Base-by-base conservation (phyloP, 92 coral and sea anemone species). In the Epizoanthus ramosus region DNA sequence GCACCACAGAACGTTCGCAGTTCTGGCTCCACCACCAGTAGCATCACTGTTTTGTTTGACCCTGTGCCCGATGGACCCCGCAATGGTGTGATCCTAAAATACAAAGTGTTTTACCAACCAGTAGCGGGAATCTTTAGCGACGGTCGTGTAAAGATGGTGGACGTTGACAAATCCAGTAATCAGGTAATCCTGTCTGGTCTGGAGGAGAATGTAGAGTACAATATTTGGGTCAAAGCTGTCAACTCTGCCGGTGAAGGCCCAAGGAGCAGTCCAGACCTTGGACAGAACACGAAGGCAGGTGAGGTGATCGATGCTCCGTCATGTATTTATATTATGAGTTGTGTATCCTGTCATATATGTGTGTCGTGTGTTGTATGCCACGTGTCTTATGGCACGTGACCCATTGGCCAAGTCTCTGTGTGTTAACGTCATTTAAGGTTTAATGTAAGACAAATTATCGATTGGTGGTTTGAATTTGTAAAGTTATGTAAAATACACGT, bases 161-260 rank as follows among this genome's bases (percentile, higher is more conserved):
- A 72, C 13, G 35, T 72, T 72, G 10, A 7, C 18, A 72, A 47
- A 47, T 50, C 77, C 13, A 72, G 77, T 50, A 43, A 31, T 16
- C 22, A 15, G 14, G n/a, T 72, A 3, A 22, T 24, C 13, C 19
- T 72, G 60, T 50, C 39, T n/a, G 77, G 60, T n/a, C 77, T 72
- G 47, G 25, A 72, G 57, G 77, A 72, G 12, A 43, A 50, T 18
- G 33, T 43, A 6, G 18, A 19, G 16, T 72, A 72, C 23, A 35
- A 33, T 72, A 52, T 72, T 19, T 72, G 77, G 60, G 39, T 72
- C 57, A 72, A 57, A 47, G 60, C 59, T 2, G 31, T 50, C 21
- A 72, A 72, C 77, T 72, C 77, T 0, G 77, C 58, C 0, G 77
- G 60, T 7, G 77, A 72, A 24, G 77, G 77, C 8, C 77, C 60